These are phyloP conservation scores for Acyrthosiphon pisum DNA, from an alignment of 1,140 invertebrate species.

Conservation along the genomic window DNA sequence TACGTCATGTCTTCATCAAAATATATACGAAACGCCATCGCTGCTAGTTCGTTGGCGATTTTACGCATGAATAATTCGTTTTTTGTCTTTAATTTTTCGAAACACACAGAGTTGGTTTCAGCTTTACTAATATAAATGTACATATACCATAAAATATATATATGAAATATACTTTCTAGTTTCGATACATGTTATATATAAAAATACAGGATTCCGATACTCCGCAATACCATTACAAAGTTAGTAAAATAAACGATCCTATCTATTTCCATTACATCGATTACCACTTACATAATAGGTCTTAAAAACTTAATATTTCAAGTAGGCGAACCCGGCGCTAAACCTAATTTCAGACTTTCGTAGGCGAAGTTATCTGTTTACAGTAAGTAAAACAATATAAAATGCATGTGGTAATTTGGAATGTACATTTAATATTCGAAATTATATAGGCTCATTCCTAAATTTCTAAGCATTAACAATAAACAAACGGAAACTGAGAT, in stretches of 20 bases:
- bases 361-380: neutral
- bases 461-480: neutral
- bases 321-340: neutral
- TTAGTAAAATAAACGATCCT: neutral
- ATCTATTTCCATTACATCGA: neutral
- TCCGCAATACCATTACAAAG: neutral
- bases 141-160: neutral
- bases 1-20: slow-evolving; percentile 5
- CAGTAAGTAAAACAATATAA: neutral
- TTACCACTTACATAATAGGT: neutral
- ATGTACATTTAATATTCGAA: neutral
- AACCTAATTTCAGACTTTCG: neutral
- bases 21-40: neutral
- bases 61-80: neutral
- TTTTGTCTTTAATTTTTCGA: neutral
- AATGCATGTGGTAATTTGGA: neutral
- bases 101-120: neutral
- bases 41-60: neutral
- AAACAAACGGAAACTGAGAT: slow-evolving; percentile 2
- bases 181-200: neutral
- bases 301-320: neutral
- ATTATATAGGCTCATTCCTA: neutral
- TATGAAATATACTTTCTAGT: neutral
- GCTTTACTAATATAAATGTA: neutral
- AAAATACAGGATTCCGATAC: neutral